These are phyloP conservation scores for Actinernus sp. DNA, from an alignment of 92 coral and sea anemone genomes.

Conservation along the genomic window DNA sequence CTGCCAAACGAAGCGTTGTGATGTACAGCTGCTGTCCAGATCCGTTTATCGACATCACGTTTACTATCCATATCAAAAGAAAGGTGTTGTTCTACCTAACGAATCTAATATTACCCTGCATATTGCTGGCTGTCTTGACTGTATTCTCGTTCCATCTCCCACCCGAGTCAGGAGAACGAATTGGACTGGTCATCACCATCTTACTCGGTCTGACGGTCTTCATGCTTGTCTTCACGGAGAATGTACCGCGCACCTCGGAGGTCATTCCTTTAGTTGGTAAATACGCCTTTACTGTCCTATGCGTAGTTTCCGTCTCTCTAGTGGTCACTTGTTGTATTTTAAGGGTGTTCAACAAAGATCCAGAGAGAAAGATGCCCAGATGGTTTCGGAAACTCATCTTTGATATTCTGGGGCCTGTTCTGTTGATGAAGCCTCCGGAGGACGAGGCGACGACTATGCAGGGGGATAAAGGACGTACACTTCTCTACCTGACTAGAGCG, in stretches of 20 bases:
- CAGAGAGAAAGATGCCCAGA: conserved; percentile 83
- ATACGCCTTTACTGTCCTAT: conserved; percentile 88
- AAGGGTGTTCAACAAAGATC: conserved; percentile 87
- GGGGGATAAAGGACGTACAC: conserved; percentile 37
- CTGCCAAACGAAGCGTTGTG: conserved; percentile 60
- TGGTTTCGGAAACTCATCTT: conserved; percentile 90
- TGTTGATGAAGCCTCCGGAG: conserved; percentile 84
- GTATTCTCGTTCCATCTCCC: conserved; percentile 94
- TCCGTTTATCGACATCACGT: conserved; percentile 91
- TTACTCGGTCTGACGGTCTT: conserved; percentile 93
- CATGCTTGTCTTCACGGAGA: conserved; percentile 93
- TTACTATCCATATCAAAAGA: conserved; percentile 79
- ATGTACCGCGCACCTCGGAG: conserved; percentile 95
- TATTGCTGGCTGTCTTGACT: conserved; percentile 84
- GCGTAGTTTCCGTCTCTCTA: conserved; percentile 79
- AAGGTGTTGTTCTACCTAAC: conserved; percentile 90
- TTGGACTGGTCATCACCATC: conserved; percentile 93
- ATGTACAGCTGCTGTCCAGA: conserved; percentile 82
- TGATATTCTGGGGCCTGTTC: conserved; percentile 86
- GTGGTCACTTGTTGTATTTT: conserved; percentile 84
- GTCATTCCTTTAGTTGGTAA: conserved; percentile 96
- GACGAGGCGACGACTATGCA: conserved; percentile 53
- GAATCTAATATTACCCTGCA: conserved; percentile 92
- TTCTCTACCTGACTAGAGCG: conserved; percentile 47
- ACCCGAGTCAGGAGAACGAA: conserved; percentile 98